phyloP scores from a whole-genome alignment of 2,113 vertebrate genomes.

The Sebastes fasciatus region DNA sequence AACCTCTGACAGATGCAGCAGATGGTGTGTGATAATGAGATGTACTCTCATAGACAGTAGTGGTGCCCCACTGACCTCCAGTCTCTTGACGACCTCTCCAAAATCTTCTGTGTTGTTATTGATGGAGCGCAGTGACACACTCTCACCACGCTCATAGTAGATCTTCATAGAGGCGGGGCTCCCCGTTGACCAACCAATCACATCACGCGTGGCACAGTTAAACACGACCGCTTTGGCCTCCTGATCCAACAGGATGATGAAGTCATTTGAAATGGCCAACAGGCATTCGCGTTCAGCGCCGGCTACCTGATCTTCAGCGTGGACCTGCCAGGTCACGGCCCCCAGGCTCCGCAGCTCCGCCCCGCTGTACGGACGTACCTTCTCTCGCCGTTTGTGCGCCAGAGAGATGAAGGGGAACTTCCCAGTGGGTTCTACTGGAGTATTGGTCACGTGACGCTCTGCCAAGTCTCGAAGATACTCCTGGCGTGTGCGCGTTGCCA shows the following conservation, averaged over 20 bases:
- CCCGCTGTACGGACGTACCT: constrained; percentile 90
- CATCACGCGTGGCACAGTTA: constrained; percentile 94
- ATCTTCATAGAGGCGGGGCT: constrained; percentile 92
- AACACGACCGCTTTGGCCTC: constrained; percentile 94
- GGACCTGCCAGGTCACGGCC: constrained; percentile 91
- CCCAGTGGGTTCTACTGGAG: constrained; percentile 92
- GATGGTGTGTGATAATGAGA: constrained; percentile 40
- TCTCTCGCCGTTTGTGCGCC: constrained; percentile 95
- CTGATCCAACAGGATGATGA: constrained; percentile 92
- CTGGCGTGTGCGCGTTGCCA: constrained; percentile 96
- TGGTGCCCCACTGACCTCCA: constrained; percentile 89
- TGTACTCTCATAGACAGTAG: constrained; percentile 20
- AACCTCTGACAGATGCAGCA: constrained; percentile 10
- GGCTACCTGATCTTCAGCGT: constrained; percentile 92
- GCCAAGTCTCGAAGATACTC: constrained; percentile 96
- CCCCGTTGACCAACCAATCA: constrained; percentile 94
- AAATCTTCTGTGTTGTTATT: constrained; percentile 92
- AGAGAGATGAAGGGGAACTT: constrained; percentile 97
- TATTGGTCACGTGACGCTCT: constrained; percentile 95
- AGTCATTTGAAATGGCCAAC: constrained; percentile 93
- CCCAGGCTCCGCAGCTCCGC: constrained; percentile 93
- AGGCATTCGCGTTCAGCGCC: constrained; percentile 93
- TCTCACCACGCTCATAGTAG: constrained; percentile 96
- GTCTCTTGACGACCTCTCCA: constrained; percentile 94
- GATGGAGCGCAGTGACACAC: constrained; percentile 92